Evolutionary conservation across 1,140 invertebrate genomes (phyloP), one percentile per base, ranked within the genome.

Genomic region (Drosophila tsacasi): DNA sequence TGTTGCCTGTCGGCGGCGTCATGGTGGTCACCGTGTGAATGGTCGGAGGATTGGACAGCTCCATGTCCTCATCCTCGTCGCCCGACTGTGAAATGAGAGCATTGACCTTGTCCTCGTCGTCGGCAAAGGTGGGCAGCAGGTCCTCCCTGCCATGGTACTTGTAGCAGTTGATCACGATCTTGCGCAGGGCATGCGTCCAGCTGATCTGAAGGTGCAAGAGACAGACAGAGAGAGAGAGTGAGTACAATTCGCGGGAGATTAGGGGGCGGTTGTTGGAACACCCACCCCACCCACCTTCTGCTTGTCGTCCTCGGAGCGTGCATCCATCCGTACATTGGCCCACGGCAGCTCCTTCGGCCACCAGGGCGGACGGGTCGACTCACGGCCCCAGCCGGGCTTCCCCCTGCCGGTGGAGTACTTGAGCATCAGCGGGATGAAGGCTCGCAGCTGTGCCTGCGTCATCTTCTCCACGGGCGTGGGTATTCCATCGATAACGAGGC

Each of bases 381-480:
- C 97, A 87, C 98, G 95, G 1, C 98, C 98, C 98, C 98, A 99
- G 19, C 98, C 98, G 30, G 98, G 98, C 93, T 99, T 99, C 46
- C 98, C 98, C 73, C 98, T 94, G 2, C 98, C 96, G 61, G 98
- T 99, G 2, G 98, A 99, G 94, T 99, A 99, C 94, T 99, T 99
- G 69, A 99, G 94, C 98, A 99, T 99, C 65, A 99, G 95, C 46
- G 98, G 98, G 83, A 99, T 99, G 93, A 99, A 99, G 50, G 98
- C 98, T 76, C 98, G 94, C 44, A 99, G 94, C 93, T 99, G 98
- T 39, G 98, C 98, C 93, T 99, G 98, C 23, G 98, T 99, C 98
- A 99, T 99, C 95, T 99, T 99, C 93, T 99, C 98, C 0, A 99
- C 98, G 3, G 98, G 98, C 44, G 98, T 99, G 35, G 98, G 98